phyloP scores from a whole-genome alignment of 1,140 invertebrate species.

The Arctopsyche grandis region DNA sequence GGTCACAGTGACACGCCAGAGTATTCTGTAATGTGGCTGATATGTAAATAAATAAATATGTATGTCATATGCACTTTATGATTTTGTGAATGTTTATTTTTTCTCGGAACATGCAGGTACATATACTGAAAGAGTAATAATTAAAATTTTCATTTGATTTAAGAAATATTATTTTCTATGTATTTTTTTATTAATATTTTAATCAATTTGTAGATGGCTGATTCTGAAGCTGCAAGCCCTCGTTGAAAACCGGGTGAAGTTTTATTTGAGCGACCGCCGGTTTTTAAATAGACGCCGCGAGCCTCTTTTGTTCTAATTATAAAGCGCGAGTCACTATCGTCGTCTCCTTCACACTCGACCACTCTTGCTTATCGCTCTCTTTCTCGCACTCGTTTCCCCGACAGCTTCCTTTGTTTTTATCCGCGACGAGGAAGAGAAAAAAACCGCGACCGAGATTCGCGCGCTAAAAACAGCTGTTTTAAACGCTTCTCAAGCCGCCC shows the following conservation, averaged over 20 bases:
- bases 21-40: no score
- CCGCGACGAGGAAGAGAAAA: constrained; percentile 20
- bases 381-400: constrained; percentile 36
- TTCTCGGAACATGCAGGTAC: no score
- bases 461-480: constrained; percentile 41
- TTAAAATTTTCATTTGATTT: no score
- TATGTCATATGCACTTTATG: no score
- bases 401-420: constrained; percentile 50
- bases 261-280: constrained; percentile 39
- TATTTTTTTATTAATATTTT: no score
- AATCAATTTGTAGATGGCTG: not conserved
- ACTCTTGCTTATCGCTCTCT: not conserved
- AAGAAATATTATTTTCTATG: no score
- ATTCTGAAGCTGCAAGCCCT: constrained; percentile 28
- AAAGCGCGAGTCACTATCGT: constrained; percentile 46
- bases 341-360: constrained; percentile 39
- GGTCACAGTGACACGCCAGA: no score
- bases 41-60: no score
- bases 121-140: no score
- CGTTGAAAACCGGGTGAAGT: constrained; percentile 32
- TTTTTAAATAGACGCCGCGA: constrained; percentile 53
- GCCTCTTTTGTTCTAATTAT: constrained; percentile 55
- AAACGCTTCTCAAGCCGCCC: constrained; percentile 28
- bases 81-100: no score
- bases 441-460: constrained; percentile 40